Evolutionary conservation across 2,888 invertebrate species (phyloP).

Genomic region (Volucella inanis): DNA sequence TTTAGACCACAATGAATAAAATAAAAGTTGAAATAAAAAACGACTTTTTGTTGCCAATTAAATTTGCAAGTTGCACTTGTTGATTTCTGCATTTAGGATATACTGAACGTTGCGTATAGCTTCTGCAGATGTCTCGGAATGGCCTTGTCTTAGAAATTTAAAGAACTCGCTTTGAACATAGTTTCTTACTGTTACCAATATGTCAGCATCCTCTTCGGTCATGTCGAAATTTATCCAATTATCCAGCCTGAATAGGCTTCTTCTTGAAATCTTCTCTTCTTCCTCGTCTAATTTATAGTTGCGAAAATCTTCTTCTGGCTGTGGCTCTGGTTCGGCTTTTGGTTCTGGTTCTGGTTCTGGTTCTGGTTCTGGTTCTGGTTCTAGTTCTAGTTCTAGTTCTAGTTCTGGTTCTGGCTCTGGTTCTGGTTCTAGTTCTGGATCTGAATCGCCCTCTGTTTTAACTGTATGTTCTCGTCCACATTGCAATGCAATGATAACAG

Average conservation of each 20-base stretch:
- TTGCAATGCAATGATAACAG: constrained; percentile 91
- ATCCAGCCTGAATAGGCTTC: constrained; percentile 85
- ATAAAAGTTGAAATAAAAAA: constrained; percentile 31
- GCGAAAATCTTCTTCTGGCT: constrained; percentile 19
- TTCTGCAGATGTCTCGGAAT: constrained; percentile 70
- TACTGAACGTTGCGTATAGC: constrained; percentile 75
- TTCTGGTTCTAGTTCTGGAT: constrained; percentile 53
- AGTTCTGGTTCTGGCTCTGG: constrained; percentile 77
- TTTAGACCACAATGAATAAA: constrained; percentile 38
- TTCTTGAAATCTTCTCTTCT: constrained; percentile 79
- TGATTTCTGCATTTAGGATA: constrained; percentile 70
- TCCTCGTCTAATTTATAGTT: constrained; percentile 51
- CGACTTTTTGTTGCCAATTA: constrained; percentile 43
- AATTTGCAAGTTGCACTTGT: constrained; percentile 33
- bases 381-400: constrained; percentile 73
- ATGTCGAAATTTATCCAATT: constrained; percentile 90
- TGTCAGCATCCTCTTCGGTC: constrained; percentile 85
- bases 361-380: constrained; percentile 64
- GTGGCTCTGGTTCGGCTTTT: neutral
- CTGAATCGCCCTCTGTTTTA: constrained; percentile 77
- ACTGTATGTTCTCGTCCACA: constrained; percentile 77
- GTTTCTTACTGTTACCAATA: constrained; percentile 75
- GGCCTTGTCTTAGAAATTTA: constrained; percentile 76
- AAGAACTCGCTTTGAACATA: constrained; percentile 76
- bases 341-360: constrained; percentile 77